Evolutionary conservation across 2,888 invertebrate species (phyloP).

Genomic region (Hypselothyrea guttata): DNA sequence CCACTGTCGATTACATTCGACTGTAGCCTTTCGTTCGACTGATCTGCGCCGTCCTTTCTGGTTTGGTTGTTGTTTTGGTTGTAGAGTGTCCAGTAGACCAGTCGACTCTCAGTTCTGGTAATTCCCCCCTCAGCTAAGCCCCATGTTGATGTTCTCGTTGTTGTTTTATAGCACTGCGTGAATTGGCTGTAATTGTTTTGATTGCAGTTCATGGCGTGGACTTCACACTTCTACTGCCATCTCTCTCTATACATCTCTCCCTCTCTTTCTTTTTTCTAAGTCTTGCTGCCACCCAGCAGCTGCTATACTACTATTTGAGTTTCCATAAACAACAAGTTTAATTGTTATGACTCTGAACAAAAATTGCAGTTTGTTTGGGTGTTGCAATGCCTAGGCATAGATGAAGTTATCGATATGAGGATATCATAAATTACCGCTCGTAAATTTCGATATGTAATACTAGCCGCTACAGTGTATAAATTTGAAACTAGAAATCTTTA

Average conservation of each 20-base stretch:
- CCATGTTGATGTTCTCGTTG: constrained; percentile 29
- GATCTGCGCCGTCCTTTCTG: too few species aligned
- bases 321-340: constrained; percentile 57
- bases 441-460: too few species aligned
- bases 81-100: background rate
- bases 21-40: too few species aligned
- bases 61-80: background rate
- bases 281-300: background rate
- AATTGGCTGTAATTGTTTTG: constrained; percentile 77
- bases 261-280: background rate
- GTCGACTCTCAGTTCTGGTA: constrained; percentile 9
- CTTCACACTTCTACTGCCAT: constrained; percentile 32
- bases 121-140: constrained; percentile 12
- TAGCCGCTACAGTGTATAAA: too few species aligned
- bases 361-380: constrained; percentile 27
- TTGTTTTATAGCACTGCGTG: constrained; percentile 59
- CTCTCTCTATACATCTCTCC: background rate
- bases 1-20: too few species aligned
- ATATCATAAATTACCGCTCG: background rate
- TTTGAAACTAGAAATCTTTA: too few species aligned
- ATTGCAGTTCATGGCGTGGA: constrained; percentile 72
- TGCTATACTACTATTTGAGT: constrained; percentile 18
- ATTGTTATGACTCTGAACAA: constrained; percentile 40
- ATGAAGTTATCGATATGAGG: constrained; percentile 26
- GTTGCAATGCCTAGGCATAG: constrained; percentile 18